These are phyloP conservation scores for Synergus japonicus DNA, from an alignment of 2,888 invertebrate species.

Conservation along the genomic window DNA sequence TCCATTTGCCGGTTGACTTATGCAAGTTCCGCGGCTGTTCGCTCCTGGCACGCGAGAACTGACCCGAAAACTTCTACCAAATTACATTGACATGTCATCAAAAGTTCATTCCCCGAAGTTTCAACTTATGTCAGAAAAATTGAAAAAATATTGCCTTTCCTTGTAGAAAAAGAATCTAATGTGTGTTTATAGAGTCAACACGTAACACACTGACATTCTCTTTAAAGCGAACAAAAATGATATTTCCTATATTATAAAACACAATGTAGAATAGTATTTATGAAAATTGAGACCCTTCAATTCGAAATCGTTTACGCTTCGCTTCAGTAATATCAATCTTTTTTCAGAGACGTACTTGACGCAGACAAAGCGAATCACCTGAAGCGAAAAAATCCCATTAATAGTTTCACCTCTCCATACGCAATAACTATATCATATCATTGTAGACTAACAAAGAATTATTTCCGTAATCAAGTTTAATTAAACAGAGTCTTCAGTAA, in stretches of 20 bases:
- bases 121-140: not conserved
- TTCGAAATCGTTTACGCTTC: not conserved
- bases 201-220: not conserved
- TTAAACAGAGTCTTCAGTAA: not conserved
- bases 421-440: not conserved
- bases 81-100: slow-evolving; percentile 10
- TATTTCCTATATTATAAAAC: not conserved
- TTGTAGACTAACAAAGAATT: not conserved
- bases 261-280: not conserved
- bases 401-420: not conserved
- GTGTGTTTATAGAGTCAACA: not conserved
- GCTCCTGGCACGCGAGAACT: slow-evolving; percentile 61
- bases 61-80: slow-evolving; percentile 36
- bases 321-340: not conserved
- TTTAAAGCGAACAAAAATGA: not conserved
- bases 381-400: not conserved
- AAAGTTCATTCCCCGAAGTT: not conserved
- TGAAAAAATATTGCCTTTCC: not conserved
- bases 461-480: not conserved
- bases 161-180: not conserved
- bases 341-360: not conserved
- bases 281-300: not conserved
- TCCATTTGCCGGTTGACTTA: slow-evolving; percentile 68
- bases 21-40: slow-evolving; percentile 66
- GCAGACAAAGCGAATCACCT: not conserved